Base-by-base conservation (phyloP, 2,113 vertebrate species). In the Capreolus pygargus region DNA sequence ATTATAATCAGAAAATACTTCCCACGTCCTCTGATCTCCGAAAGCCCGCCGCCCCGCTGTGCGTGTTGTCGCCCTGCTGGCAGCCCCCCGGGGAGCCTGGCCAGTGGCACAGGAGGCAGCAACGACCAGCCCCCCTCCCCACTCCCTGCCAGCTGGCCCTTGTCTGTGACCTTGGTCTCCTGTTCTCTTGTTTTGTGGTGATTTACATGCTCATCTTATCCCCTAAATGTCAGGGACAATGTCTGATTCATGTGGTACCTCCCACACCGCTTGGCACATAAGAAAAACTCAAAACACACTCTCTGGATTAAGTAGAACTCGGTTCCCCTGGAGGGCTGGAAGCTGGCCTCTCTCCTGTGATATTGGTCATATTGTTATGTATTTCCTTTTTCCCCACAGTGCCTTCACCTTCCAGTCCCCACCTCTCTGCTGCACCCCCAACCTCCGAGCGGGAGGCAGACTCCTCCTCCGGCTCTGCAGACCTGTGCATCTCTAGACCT, bases 171-270 rank as follows among this genome's bases (percentile, higher is more conserved):
- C 97, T 95, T 27, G 61, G 45, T 55, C 74, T 93, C 67, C 6
- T 4, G 57, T 30, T 60, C 79, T 15, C 92, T 54, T 76, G 90
- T 85, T 92, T 15, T 2, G n/a, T 19, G 64, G 61, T n/a, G 92
- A 61, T 96, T 91, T 90, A 92, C 94, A 85, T 3, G 60, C 64
- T 52, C 5, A 1, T 64, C 91, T 93, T 96, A 90, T 92, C 89
- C 78, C 91, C 91, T 91, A 97, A 98, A 98, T 98, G 98, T 98
- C 98, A 98, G 97, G 94, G 96, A 97, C 97, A 94, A 67, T 89
- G 93, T 96, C 96, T 97, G 97, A 94, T 97, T 98, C 97, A 89
- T 36, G 78, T 28, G 0, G 3, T 3, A 2, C 97, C 93, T 89
- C 98, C 97, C 94, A 98, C 97, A 86, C 82, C 1, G 6, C 90